Conservation (phyloP, 1,140 invertebrate genomes). For the Himalopsyche phryganea region DNA sequence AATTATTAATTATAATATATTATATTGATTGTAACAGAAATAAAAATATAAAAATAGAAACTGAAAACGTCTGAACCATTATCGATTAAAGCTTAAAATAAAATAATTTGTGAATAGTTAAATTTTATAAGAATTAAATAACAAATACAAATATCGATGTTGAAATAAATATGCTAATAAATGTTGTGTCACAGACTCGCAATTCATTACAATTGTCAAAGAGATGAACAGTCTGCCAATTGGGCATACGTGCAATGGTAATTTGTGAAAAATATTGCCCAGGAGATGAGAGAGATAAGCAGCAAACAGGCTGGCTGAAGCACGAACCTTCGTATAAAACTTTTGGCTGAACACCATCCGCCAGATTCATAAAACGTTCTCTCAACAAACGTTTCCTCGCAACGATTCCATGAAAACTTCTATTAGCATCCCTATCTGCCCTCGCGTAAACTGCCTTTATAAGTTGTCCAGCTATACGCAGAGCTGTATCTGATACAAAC, state of each 20-base stretch:
- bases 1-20: no score
- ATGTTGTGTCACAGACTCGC: neutral
- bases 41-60: no score
- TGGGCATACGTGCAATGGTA: constrained; percentile 7
- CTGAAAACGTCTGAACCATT: no score
- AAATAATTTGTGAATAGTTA: no score
- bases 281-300: neutral
- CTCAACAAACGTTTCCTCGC: constrained; percentile 35
- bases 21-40: no score
- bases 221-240: neutral
- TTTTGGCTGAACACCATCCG: constrained; percentile 5
- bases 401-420: constrained; percentile 34
- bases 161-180: no score
- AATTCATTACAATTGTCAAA: no score
- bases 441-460: constrained; percentile 29
- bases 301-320: neutral
- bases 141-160: no score
- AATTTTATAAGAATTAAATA: no score
- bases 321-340: neutral
- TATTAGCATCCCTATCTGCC: constrained; percentile 34
- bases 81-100: no score
- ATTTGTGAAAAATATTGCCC: constrained; percentile 3
- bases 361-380: constrained; percentile 30
- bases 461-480: constrained; percentile 14
- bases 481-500: no score